Conservation (phyloP, 2,113 vertebrate genomes). For the Indri indri region DNA sequence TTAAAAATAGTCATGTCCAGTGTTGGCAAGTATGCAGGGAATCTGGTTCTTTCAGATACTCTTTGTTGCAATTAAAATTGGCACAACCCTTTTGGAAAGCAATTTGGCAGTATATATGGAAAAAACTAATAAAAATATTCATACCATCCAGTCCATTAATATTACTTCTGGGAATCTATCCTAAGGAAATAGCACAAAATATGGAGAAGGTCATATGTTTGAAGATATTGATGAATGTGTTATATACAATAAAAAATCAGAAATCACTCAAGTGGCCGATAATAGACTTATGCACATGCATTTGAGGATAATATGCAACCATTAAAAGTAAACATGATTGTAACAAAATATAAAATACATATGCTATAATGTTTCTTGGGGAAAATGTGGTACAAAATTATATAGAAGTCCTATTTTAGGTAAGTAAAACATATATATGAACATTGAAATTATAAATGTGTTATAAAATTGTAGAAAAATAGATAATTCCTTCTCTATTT, state of each 20-base stretch:
- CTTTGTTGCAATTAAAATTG: slow-evolving; percentile 50
- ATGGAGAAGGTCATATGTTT: slow-evolving; percentile 22
- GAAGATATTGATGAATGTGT: slow-evolving; percentile 1
- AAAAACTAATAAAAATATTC: slow-evolving; percentile 50
- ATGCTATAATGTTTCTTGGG: not conserved
- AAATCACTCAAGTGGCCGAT: not conserved
- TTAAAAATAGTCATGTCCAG: slow-evolving; percentile 60
- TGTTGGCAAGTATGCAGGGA: slow-evolving; percentile 49
- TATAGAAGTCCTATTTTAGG: not conserved
- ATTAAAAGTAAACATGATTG: slow-evolving; percentile 23
- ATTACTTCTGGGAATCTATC: slow-evolving; percentile 37
- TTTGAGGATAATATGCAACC: not conserved
- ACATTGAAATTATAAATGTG: not conserved
- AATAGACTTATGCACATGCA: not conserved
- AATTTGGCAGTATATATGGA: slow-evolving; percentile 42
- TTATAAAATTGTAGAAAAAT: not conserved
- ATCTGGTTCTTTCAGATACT: slow-evolving; percentile 33
- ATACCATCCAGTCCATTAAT: slow-evolving; percentile 37
- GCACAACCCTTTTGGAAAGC: slow-evolving; percentile 29
- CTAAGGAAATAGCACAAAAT: slow-evolving; percentile 47
- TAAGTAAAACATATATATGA: not conserved
- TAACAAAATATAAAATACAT: not conserved
- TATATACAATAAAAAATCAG: slow-evolving; percentile 18
- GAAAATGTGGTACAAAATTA: not conserved
- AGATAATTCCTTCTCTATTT: not conserved